Percentiles rank a stretch among this genome's conserved stretches.
These are phyloP conservation scores for Tiliacea aurago DNA, from an alignment of 2,888 invertebrate species.

Conservation along the genomic window DNA sequence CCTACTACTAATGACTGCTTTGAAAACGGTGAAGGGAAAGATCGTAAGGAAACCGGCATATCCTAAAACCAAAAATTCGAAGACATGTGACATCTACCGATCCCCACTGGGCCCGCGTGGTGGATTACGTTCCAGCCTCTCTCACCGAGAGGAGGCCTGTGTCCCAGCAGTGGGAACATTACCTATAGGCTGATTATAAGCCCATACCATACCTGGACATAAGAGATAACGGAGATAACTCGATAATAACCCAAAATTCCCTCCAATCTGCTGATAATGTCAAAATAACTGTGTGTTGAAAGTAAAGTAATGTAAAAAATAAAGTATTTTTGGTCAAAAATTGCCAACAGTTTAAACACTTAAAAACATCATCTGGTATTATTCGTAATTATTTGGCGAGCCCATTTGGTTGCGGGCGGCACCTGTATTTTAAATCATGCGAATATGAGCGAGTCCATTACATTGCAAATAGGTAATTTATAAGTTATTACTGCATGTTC, in stretches of 20 bases:
- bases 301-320: conserved; percentile 36
- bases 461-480: conserved; percentile 68
- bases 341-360: conserved; percentile 60
- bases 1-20: too few species aligned
- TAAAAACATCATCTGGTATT: conserved; percentile 66
- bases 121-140: too few species aligned
- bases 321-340: conserved; percentile 53
- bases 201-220: neutral
- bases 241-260: conserved; percentile 28
- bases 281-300: conserved; percentile 55
- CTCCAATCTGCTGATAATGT: conserved; percentile 47
- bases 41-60: too few species aligned
- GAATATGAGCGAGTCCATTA: conserved; percentile 63
- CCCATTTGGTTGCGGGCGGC: conserved; percentile 54
- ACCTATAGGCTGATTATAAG: too few species aligned
- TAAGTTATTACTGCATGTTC: conserved; percentile 56
- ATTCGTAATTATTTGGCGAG: conserved; percentile 71
- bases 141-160: too few species aligned
- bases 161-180: too few species aligned
- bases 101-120: too few species aligned
- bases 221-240: conserved; percentile 13
- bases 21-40: too few species aligned
- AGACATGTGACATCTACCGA: too few species aligned
- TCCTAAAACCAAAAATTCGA: too few species aligned
- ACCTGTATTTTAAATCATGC: conserved; percentile 76